Base-by-base conservation (phyloP, 2,797 vertebrate species). In the Chelmon rostratus region DNA sequence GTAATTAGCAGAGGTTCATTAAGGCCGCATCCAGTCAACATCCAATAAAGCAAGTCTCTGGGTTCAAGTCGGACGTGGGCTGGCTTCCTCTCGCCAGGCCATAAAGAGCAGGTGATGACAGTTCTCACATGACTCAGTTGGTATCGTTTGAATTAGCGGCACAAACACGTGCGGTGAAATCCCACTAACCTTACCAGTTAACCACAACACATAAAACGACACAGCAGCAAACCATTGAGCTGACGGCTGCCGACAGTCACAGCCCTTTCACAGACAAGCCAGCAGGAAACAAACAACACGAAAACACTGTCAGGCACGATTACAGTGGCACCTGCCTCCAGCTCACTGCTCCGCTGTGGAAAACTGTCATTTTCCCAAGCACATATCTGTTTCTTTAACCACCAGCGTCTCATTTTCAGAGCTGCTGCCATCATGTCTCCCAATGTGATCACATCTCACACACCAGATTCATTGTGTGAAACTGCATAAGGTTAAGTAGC, bases 1-100 rank as follows among this genome's bases (percentile, higher is more conserved):
- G 68, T 84, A 87, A 91, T 90, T 82, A 84, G 66, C 61, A 31
- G 74, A 47, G 9, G 28, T 89, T 89, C 76, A 86, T 83, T 82
- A 73, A 68, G 40, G 79, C 64, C 6, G 25, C 82, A 83, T 85
- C 83, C 78, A 75, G 68, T 44, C 70, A 56, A 58, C 79, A 71
- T 87, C 73, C 58, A 85, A 83, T 89, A 87, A 88, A 84, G 31
- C n/a, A 7, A 50, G 57, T 61, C 76, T 84, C 33, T 8, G 50
- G 50, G 53, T 76, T 68, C 1, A 12, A 75, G 62, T 62, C 58
- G 71, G 54, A 75, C 50, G 59, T 16, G 77, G 75, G 54, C 83
- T 66, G 53, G 76, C 65, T 87, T 90, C 83, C 85, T 68, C 62
- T 37, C 50, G 0, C 37, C 2, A 3, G 63, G 11, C 67, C 31